A percentile compares a stretch with the other conserved stretches of the same genome.
These are phyloP conservation scores for Xanthia togata DNA, from an alignment of 2,888 invertebrate genomes.

Conservation along the genomic window DNA sequence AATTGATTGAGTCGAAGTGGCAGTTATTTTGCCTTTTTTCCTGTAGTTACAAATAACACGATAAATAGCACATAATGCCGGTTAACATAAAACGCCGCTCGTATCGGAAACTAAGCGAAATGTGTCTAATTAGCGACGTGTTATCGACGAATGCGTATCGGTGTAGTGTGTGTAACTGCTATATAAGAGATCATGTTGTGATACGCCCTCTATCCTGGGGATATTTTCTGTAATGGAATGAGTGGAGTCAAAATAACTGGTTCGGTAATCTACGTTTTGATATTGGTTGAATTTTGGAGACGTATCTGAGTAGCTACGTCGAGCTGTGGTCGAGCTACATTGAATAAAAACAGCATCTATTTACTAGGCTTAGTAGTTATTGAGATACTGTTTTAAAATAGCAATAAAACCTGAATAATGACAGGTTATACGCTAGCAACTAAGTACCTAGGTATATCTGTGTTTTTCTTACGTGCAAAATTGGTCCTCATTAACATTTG, in stretches of 20 bases:
- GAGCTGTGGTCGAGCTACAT: background rate
- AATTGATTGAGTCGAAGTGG: conserved; percentile 45
- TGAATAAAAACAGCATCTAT: background rate
- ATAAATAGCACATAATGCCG: conserved; percentile 31
- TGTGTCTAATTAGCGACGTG: conserved; percentile 52
- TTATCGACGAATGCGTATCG: conserved; percentile 47
- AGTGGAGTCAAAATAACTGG: conserved; percentile 21
- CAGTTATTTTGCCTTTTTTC: conserved; percentile 45
- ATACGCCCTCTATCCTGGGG: conserved; percentile 16
- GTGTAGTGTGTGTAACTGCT: conserved; percentile 22
- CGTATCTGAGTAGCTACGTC: background rate
- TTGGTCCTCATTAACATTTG: background rate
- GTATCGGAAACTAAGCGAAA: conserved; percentile 60
- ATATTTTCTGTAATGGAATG: conserved; percentile 48
- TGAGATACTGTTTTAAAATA: background rate
- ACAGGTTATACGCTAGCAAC: background rate
- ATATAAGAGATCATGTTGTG: conserved; percentile 38
- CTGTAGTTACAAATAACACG: conserved; percentile 45
- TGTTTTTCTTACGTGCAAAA: background rate
- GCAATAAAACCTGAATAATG: background rate
- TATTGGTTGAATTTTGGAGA: conserved; percentile 2
- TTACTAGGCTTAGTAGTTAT: background rate
- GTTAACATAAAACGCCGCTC: conserved; percentile 30
- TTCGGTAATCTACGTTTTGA: background rate
- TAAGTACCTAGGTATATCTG: background rate